phyloP scores from a whole-genome alignment of 2,888 invertebrate genomes.

The Eupithecia dodoneata region DNA sequence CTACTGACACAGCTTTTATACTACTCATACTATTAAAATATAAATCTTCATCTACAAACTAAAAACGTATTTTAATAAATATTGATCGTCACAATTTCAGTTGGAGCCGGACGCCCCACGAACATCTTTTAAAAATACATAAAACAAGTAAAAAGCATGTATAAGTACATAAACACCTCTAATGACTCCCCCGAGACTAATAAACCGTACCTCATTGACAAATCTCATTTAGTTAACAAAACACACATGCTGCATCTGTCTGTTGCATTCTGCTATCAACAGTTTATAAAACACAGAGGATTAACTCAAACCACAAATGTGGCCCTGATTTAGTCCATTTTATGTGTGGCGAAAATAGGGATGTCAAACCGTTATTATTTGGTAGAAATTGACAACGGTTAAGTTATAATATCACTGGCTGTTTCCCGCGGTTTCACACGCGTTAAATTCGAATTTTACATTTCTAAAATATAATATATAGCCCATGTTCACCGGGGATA shows the following conservation, averaged over 20 bases:
- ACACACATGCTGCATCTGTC: slow-evolving; percentile 81
- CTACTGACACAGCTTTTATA: too few relatives aligned
- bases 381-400: background rate
- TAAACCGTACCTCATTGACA: slow-evolving; percentile 79
- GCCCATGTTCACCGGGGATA: too few relatives aligned
- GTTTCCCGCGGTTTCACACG: too few relatives aligned
- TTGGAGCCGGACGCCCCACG: background rate
- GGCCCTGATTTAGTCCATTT: slow-evolving; percentile 63
- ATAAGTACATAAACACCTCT: slow-evolving; percentile 59
- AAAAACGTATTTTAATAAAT: background rate
- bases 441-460: too few relatives aligned
- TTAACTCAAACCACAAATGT: slow-evolving; percentile 59
- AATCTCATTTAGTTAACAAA: slow-evolving; percentile 80
- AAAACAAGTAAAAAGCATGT: slow-evolving; percentile 55
- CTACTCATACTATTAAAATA: background rate
- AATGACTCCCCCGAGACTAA: slow-evolving; percentile 68
- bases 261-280: slow-evolving; percentile 67
- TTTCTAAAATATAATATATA: too few relatives aligned
- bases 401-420: background rate
- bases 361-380: background rate
- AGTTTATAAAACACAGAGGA: slow-evolving; percentile 61
- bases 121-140: slow-evolving; percentile 36
- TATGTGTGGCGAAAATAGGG: slow-evolving; percentile 51
- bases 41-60: background rate
- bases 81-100: background rate